Conservation (phyloP, 2,888 invertebrate species). For the Meganola albula region DNA sequence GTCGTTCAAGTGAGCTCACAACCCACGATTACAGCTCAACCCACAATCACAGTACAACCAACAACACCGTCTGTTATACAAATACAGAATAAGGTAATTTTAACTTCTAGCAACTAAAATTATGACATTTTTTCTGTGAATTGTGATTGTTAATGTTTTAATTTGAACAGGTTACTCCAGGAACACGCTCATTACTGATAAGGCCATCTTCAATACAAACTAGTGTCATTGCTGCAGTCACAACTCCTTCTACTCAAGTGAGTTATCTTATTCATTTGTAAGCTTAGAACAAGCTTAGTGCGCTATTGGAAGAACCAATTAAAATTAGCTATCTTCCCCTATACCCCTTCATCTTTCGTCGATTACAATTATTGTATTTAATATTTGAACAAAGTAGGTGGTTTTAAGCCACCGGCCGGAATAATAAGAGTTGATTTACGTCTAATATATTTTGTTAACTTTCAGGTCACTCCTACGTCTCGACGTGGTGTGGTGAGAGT, state of each 20-base stretch:
- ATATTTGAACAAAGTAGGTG: too few species aligned
- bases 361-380: too few species aligned
- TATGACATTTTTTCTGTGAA: too few species aligned
- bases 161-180: constrained; percentile 44
- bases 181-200: constrained; percentile 62
- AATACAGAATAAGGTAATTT: constrained; percentile 41
- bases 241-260: constrained; percentile 50
- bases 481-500: constrained; percentile 66
- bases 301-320: too few species aligned
- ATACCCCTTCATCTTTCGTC: too few species aligned
- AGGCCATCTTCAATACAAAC: constrained; percentile 50
- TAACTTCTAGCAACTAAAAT: neutral
- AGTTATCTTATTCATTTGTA: too few species aligned
- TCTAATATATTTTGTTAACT: constrained; percentile 4
- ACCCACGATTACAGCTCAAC: constrained; percentile 27
- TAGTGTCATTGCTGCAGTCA: constrained; percentile 41
- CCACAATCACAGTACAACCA: constrained; percentile 34
- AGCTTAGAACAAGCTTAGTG: too few species aligned
- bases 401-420: too few species aligned
- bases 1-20: constrained; percentile 6
- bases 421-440: too few species aligned
- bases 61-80: constrained; percentile 31
- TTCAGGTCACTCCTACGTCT: constrained; percentile 38
- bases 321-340: too few species aligned
- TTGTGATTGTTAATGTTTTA: neutral